phyloP scores from a whole-genome alignment of 35 echinoderm and acorn worm genomes.

The Eucidaris tribuloides region DNA sequence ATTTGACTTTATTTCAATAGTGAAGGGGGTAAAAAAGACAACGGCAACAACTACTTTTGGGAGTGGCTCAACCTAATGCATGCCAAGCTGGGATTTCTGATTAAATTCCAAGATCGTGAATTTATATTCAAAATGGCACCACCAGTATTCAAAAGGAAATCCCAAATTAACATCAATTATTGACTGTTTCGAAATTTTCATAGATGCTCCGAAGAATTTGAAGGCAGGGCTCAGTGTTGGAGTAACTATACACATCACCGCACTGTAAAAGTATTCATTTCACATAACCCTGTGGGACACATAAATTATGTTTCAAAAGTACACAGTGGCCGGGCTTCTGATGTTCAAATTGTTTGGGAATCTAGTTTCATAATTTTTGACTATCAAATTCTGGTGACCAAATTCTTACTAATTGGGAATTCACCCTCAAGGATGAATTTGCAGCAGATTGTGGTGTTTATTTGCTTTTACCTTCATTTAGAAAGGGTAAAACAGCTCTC shows the following conservation, averaged over 20 bases:
- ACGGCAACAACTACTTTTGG: conserved; percentile 37
- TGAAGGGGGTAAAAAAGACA: conserved; percentile 17
- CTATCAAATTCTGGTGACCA: conserved; percentile 39
- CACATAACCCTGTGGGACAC: conserved; percentile 26
- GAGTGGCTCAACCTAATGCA: conserved; percentile 36
- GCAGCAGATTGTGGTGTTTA: conserved; percentile 25
- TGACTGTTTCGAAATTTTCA: conserved; percentile 49
- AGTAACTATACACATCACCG: conserved; percentile 27
- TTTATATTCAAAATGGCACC: conserved; percentile 17
- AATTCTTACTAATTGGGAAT: conserved; percentile 40
- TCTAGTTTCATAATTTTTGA: not conserved
- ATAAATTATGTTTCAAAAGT: conserved; percentile 44
- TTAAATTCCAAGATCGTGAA: conserved; percentile 16
- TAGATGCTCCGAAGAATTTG: not conserved
- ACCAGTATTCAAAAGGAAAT: conserved; percentile 33
- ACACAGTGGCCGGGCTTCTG: conserved; percentile 20
- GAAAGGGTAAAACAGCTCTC: not conserved
- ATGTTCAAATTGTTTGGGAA: conserved; percentile 33
- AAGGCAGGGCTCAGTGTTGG: conserved; percentile 36
- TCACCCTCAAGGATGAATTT: conserved; percentile 43
- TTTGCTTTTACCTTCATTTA: not conserved
- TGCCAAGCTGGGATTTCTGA: conserved; percentile 34
- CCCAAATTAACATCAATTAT: conserved; percentile 37
- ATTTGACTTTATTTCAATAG: conserved; percentile 29
- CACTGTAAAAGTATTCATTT: conserved; percentile 39